Evolutionary conservation across 2,113 vertebrate species (phyloP).

Genomic region (Hippotragus niger): DNA sequence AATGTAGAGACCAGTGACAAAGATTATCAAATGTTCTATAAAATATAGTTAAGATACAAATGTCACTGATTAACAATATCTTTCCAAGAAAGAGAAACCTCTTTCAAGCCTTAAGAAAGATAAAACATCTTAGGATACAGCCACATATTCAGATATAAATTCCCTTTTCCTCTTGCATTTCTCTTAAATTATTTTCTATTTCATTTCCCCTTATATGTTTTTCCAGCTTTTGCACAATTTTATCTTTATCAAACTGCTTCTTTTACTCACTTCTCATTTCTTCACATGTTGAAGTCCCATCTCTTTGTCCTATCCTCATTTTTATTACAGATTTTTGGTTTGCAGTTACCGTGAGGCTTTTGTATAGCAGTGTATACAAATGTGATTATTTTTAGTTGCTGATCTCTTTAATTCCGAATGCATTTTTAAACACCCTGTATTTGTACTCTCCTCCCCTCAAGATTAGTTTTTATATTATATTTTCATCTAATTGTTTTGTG

Average conservation of each 20-base stretch:
- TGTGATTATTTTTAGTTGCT: not conserved
- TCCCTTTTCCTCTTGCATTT: not conserved
- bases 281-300: not conserved
- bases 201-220: not conserved
- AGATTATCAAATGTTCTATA: not conserved
- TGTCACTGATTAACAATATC: not conserved
- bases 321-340: not conserved
- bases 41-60: not conserved
- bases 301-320: not conserved
- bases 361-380: not conserved
- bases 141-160: not conserved
- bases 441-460: not conserved
- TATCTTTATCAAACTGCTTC: not conserved
- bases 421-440: not conserved
- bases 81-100: conserved; percentile 6
- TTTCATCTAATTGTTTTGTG: not conserved
- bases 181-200: not conserved
- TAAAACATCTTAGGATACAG: not conserved
- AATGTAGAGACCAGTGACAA: not conserved
- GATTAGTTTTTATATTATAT: not conserved
- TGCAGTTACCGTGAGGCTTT: not conserved
- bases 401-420: not conserved
- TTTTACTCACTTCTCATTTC: conserved; percentile 22
- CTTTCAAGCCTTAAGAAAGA: not conserved
- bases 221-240: not conserved